phyloP scores from a whole-genome alignment of 1,140 invertebrate genomes.

The Vanessa tameamea region DNA sequence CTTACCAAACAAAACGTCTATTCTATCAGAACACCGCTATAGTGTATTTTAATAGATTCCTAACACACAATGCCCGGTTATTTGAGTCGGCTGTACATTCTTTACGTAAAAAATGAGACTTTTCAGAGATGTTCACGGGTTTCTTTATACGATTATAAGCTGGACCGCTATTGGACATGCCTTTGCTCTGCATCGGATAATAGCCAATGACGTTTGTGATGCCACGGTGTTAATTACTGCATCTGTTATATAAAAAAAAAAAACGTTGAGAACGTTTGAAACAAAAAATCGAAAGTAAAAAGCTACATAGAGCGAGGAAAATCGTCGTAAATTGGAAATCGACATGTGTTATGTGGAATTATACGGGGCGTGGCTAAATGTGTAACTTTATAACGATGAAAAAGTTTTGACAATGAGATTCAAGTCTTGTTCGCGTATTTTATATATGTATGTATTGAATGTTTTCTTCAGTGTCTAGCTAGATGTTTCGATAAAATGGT shows the following conservation, averaged over 20 bases:
- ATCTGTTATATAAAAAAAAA: conserved; percentile 56
- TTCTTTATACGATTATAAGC: conserved; percentile 61
- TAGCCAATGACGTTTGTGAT: conserved; percentile 58
- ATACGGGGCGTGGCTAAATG: not conserved
- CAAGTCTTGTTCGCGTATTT: too few relatives aligned
- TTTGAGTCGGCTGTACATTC: conserved; percentile 53
- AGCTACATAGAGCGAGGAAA: conserved; percentile 64
- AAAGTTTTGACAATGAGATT: not conserved
- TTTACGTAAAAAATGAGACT: conserved; percentile 52
- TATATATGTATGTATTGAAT: too few relatives aligned
- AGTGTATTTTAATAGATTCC: conserved; percentile 67
- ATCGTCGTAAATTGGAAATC: conserved; percentile 67
- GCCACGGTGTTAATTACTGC: conserved; percentile 61
- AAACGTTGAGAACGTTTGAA: conserved; percentile 22
- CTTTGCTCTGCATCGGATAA: conserved; percentile 47
- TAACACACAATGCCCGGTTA: conserved; percentile 60
- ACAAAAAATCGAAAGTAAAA: conserved; percentile 44
- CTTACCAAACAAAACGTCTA: conserved; percentile 54
- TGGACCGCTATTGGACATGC: conserved; percentile 61
- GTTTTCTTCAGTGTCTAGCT: too few relatives aligned
- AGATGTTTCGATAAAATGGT: too few relatives aligned
- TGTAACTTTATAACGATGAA: not conserved
- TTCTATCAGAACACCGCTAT: conserved; percentile 52
- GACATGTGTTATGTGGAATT: conserved; percentile 42
- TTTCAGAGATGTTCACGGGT: conserved; percentile 49